Conservation (phyloP, 2,888 invertebrate species). For the Ochropleura plecta region DNA sequence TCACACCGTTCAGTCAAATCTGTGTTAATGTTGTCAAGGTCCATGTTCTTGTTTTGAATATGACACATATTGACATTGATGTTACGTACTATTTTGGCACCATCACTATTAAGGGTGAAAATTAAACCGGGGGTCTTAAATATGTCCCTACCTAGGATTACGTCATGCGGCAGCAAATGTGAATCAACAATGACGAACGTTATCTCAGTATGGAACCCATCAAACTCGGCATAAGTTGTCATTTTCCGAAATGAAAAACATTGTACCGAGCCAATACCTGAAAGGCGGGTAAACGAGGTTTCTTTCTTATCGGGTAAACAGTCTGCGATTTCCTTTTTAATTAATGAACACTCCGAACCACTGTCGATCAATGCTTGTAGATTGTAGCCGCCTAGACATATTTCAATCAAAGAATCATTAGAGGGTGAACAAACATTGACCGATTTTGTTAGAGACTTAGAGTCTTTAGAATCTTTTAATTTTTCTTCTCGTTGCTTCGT, state of each 20-base stretch:
- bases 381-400: not conserved
- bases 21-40: too few relatives aligned
- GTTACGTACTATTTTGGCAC: too few relatives aligned
- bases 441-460: too few relatives aligned
- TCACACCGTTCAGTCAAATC: too few relatives aligned
- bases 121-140: conserved; percentile 12
- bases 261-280: not conserved
- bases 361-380: conserved; percentile 7
- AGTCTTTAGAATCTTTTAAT: too few relatives aligned
- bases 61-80: too few relatives aligned
- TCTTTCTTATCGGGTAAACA: not conserved
- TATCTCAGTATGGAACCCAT: conserved; percentile 1
- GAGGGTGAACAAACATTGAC: too few relatives aligned
- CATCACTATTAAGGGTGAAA: too few relatives aligned
- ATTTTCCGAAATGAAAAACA: not conserved
- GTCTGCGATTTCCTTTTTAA: conserved; percentile 1
- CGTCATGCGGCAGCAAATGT: conserved; percentile 2
- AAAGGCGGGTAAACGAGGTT: not conserved
- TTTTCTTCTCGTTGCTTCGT: too few relatives aligned
- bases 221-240: conserved; percentile 5
- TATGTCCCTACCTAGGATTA: conserved; percentile 1
- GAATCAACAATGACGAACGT: conserved; percentile 1
- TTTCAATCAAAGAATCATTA: too few relatives aligned
- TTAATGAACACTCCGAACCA: not conserved
- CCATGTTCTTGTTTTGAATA: too few relatives aligned